Evolutionary conservation across 2,113 vertebrate species (phyloP).

Genomic region (Archilochus colubris): DNA sequence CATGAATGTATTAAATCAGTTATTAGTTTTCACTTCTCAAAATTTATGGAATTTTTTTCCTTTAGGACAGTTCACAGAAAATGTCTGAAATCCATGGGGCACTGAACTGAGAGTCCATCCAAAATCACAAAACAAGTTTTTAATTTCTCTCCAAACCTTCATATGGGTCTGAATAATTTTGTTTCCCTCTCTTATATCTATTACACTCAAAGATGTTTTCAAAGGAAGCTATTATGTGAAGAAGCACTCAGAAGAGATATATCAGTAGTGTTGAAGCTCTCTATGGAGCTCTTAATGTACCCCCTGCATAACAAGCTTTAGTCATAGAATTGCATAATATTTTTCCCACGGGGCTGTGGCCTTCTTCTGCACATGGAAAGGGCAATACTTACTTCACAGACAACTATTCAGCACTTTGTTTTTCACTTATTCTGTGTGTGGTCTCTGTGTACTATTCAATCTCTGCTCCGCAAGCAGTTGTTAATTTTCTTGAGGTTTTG

Average conservation of each 20-base stretch:
- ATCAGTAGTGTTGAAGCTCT: not conserved
- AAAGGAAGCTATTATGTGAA: not conserved
- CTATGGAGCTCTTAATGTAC: not conserved
- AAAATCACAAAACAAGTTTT: not conserved
- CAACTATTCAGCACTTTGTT: not conserved
- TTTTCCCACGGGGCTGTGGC: not conserved
- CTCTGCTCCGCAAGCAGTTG: not conserved
- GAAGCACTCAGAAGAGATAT: not conserved
- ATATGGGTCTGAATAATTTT: not conserved
- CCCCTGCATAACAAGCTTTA: not conserved
- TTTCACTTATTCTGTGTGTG: slow-evolving; percentile 8
- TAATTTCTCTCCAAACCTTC: not conserved
- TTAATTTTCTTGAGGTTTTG: not conserved
- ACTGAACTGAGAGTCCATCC: not conserved
- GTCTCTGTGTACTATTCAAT: not conserved
- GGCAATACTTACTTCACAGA: not conserved
- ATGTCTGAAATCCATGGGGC: not conserved
- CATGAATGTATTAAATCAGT: not conserved
- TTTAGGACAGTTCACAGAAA: not conserved
- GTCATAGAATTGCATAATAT: not conserved
- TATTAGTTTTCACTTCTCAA: not conserved
- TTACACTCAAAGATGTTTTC: not conserved
- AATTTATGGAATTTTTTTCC: not conserved
- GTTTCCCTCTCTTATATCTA: not conserved
- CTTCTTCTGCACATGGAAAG: not conserved